Conservation (phyloP, 2,797 vertebrate species). For the Eulemur mongoz region DNA sequence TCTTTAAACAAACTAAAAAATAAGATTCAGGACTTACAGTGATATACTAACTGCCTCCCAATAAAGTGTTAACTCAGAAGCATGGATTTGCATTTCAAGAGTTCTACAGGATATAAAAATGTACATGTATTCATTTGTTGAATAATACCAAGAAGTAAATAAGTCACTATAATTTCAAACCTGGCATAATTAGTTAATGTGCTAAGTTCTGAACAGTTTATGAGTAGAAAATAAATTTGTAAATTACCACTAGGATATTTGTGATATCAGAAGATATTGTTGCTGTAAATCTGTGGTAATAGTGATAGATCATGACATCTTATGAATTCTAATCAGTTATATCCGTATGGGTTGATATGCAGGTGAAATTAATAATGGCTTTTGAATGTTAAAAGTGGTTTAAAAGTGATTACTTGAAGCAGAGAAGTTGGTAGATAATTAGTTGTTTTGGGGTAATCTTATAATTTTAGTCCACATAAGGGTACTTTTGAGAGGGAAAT, state of each 20-base stretch:
- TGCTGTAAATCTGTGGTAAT: background rate
- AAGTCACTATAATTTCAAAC: background rate
- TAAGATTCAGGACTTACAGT: background rate
- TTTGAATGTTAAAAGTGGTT: background rate
- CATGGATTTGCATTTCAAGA: background rate
- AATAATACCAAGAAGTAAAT: background rate
- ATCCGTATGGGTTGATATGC: background rate
- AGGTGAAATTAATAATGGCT: background rate
- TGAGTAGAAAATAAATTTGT: background rate
- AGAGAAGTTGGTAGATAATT: background rate
- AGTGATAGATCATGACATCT: background rate
- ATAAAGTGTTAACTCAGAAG: background rate
- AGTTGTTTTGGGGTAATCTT: background rate
- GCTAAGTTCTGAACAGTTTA: background rate
- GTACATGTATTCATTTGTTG: background rate
- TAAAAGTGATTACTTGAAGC: background rate
- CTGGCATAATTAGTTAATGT: background rate
- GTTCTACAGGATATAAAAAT: background rate
- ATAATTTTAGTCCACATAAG: background rate
- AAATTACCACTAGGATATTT: background rate
- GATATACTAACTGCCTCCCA: background rate
- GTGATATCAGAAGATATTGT: background rate
- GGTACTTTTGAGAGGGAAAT: background rate
- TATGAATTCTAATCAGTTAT: background rate
- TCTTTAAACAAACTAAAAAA: slow-evolving; percentile 5